Base-by-base conservation (phyloP, 2,888 invertebrate species). In the Catocala fraxini region DNA sequence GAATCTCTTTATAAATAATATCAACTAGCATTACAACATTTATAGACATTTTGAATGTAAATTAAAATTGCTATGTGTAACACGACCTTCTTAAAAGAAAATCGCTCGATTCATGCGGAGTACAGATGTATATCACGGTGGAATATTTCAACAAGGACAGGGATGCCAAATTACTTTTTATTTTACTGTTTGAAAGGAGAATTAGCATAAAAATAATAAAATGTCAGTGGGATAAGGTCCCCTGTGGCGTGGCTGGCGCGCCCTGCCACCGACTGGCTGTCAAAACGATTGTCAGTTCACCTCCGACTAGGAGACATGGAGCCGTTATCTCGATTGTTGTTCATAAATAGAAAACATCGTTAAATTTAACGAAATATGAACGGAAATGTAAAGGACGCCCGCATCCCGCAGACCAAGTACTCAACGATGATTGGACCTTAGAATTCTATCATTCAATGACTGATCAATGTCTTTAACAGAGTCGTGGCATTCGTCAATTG, bases 171-270 rank as follows among this genome's bases (percentile, higher is more conserved):
- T 86, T 80, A 83, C 77, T 83, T 87, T 85, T 82, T 82, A 80
- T 84, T 85, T 82, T 77, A 84, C 77, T 82, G 78, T 75, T 82
- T 75, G 78, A 84, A 81, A 79, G 75, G 73, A 60, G 74, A 84
- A 91, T 91, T 91, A 89, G 84, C 91, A 91, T 91, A 89, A 90
- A 91, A 91, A 91, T 91, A 90, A 89, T 91, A 91, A 88, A 89
- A 87, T 80, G 87, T 87, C 88, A 85, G 82, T 79, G 79, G 81
- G 81, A 84, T 79, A 79, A 74, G 79, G 86, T 84, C 84, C 84
- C 86, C 83, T 66, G 85, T 76, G 85, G 85, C 79, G 81, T 77
- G 76, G 53, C 68, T 68, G 80, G 75, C 73, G 72, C 77, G 77
- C 75, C 74, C 73, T 75, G 79, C 80, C 78, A 76, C 79, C 80